Conservation (phyloP, 2,113 vertebrate species). For the Gobius niger region DNA sequence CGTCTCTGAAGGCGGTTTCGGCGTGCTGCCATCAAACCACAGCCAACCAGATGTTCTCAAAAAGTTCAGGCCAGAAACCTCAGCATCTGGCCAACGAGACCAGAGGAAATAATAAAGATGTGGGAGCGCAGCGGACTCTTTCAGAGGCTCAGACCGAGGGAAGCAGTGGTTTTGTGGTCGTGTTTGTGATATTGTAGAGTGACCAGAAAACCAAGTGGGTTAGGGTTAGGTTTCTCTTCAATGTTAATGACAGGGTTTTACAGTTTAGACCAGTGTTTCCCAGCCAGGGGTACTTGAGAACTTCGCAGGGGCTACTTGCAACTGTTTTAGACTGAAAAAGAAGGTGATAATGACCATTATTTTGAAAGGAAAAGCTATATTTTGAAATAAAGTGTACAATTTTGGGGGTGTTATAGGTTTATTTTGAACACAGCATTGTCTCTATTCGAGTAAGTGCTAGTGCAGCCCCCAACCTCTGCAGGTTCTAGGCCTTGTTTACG, state of each 20-base stretch:
- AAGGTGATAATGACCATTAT: too few species aligned
- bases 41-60: constrained; percentile 31
- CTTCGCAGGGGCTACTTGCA: too few species aligned
- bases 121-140: background rate
- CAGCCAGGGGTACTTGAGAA: too few species aligned
- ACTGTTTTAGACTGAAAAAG: too few species aligned
- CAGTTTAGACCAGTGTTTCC: too few species aligned
- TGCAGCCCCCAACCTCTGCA: too few species aligned
- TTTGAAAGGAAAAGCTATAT: too few species aligned
- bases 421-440: too few species aligned
- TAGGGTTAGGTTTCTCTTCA: background rate
- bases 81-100: constrained; percentile 4
- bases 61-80: background rate
- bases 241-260: background rate
- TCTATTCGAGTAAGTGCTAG: too few species aligned
- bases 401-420: too few species aligned
- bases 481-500: too few species aligned
- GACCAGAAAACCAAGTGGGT: background rate
- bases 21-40: constrained; percentile 15
- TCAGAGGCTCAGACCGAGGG: background rate
- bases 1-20: constrained; percentile 8
- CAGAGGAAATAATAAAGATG: background rate
- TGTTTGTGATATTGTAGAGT: background rate
- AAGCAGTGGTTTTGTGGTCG: background rate
- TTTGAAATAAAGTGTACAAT: too few species aligned